Percentiles rank a stretch among this genome's conserved stretches.
Evolutionary conservation across 2,113 vertebrate genomes (phyloP).

Genomic region (Misgurnus anguillicaudatus): DNA sequence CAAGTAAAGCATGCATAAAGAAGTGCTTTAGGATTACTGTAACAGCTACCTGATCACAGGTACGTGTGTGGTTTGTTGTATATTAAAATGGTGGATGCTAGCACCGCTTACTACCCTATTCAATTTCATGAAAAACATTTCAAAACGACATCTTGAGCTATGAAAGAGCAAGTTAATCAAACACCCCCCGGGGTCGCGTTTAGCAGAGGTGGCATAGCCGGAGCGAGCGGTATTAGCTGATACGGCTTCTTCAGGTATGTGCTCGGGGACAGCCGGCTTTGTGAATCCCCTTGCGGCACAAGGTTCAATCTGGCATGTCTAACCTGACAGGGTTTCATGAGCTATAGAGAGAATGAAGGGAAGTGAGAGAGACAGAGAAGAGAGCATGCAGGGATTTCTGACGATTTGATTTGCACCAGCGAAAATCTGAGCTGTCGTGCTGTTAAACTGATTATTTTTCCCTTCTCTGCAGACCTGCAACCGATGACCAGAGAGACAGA

Average conservation of each 20-base stretch:
- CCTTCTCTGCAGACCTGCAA: constrained; percentile 34
- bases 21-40: too few relatives aligned
- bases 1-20: too few relatives aligned
- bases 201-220: not conserved
- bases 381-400: constrained; percentile 37
- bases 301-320: constrained; percentile 13
- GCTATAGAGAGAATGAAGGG: constrained; percentile 14
- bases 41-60: too few relatives aligned
- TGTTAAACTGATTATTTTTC: constrained; percentile 56
- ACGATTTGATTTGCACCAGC: constrained; percentile 46
- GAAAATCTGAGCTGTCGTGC: constrained; percentile 51
- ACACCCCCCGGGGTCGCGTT: not conserved
- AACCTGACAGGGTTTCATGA: constrained; percentile 17
- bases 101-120: too few relatives aligned
- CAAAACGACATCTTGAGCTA: too few relatives aligned
- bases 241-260: not conserved
- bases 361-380: constrained; percentile 33
- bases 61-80: too few relatives aligned
- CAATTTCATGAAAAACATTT: too few relatives aligned
- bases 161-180: too few relatives aligned
- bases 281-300: constrained; percentile 3
- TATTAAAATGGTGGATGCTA: too few relatives aligned
- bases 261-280: not conserved
- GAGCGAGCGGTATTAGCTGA: not conserved
- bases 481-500: constrained; percentile 30